Conservation (phyloP, 2,797 vertebrate species). For the Eidolon dupreanum region DNA sequence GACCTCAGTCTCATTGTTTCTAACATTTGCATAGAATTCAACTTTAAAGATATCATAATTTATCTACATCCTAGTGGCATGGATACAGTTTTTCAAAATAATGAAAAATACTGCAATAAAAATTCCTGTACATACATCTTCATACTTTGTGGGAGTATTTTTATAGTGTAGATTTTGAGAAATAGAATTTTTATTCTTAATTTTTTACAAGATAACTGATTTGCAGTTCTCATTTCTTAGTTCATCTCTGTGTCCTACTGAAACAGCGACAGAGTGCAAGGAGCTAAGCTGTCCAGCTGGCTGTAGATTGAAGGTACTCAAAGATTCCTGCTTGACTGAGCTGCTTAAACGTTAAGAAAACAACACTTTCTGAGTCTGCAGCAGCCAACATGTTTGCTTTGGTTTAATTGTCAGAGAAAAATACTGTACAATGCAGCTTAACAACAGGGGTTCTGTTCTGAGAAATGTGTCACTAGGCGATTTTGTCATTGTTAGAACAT, state of each 20-base stretch:
- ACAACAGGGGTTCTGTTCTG: not conserved
- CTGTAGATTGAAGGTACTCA: not conserved
- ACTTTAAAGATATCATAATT: not conserved
- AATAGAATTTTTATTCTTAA: not conserved
- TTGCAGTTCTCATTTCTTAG: not conserved
- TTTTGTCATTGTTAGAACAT: not conserved
- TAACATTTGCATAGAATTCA: not conserved
- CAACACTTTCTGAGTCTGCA: not conserved
- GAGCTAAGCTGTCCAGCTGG: not conserved
- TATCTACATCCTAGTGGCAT: not conserved
- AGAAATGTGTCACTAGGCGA: not conserved
- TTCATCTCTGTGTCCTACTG: not conserved
- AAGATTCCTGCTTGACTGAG: not conserved
- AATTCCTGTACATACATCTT: not conserved
- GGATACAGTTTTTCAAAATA: not conserved
- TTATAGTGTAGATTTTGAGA: not conserved
- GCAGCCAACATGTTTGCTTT: not conserved
- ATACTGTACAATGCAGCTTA: not conserved
- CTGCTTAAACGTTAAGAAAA: not conserved
- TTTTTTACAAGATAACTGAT: not conserved
- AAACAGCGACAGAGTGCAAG: not conserved
- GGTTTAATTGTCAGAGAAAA: constrained; percentile 13
- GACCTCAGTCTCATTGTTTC: not conserved
- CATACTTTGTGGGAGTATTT: not conserved
- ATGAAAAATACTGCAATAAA: not conserved